These are phyloP conservation scores for Anolis apletophallus DNA, from an alignment of 2,797 vertebrate genomes.

Conservation along the genomic window DNA sequence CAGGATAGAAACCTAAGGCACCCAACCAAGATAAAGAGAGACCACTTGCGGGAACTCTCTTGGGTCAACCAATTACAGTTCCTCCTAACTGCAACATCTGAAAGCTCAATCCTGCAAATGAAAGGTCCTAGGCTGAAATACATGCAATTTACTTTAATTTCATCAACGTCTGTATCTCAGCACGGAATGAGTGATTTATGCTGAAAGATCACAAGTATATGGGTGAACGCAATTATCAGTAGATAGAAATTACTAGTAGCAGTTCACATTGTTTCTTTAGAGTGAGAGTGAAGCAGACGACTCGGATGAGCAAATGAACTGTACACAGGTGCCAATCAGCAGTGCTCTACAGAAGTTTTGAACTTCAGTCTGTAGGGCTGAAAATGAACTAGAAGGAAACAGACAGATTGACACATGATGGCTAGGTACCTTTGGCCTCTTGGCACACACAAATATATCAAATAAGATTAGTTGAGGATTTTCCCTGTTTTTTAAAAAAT, in stretches of 20 bases:
- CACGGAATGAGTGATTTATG: background rate
- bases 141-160: background rate
- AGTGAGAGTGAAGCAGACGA: background rate
- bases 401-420: background rate
- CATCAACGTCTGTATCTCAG: background rate
- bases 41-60: too few relatives aligned
- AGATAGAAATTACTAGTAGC: background rate
- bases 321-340: background rate
- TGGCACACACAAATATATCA: background rate
- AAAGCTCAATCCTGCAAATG: background rate
- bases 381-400: background rate
- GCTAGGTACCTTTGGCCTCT: background rate
- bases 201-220: background rate
- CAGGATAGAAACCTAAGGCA: too few relatives aligned
- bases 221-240: background rate
- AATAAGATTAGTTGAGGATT: background rate
- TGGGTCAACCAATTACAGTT: too few relatives aligned
- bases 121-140: background rate
- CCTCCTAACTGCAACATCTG: background rate
- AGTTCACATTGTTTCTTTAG: background rate
- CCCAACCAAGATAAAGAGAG: too few relatives aligned
- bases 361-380: background rate
- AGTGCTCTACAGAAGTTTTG: background rate
- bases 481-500: background rate
- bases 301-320: too few relatives aligned